Evolutionary conservation across 2,888 invertebrate species (phyloP), one percentile per base, ranked within the genome.

Genomic region (Epirrhoe alternata): DNA sequence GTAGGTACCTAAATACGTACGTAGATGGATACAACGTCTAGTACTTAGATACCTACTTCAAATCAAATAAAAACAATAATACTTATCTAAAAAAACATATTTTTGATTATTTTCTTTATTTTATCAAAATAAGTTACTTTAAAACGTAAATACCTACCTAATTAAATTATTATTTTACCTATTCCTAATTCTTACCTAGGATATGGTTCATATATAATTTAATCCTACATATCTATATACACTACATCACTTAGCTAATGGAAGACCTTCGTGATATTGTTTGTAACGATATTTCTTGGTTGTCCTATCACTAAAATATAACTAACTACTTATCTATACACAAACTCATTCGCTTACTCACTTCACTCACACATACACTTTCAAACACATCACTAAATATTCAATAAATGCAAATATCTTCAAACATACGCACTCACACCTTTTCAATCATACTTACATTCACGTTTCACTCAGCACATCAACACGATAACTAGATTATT

Each of bases 251-350:
- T 84, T 84, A 82, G 10, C 64, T 86, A 88, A 74, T 91, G 92
- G 92, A 92, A 92, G 92, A 92, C 92, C 74, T 83, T 84, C 73
- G 93, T 93, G 93, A 94, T 94, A 93, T 93, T 90, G 88, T 93
- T 92, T 90, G 87, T 89, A 77, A 82, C 73, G 90, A 92, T 92
- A 80, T 85, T 93, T 93, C 94, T 94, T 94, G 93, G 94, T 94
- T 93, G 87, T 75, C 75, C 72, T 79, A 84, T 74, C 51, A 62
- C 80, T 85, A 85, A 78, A 54, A 70, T 68, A 64, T n/a, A 60
- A 60, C 33, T 49, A 49, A 0, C 8, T 42, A 33, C 10, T 42
- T 12, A 49, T 38, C 58, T 59, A 49, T 24, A 35, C 35, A 45
- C 55, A 45, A 12, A 51, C 54, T 47, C 45, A 38, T 33, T 1